Evolutionary conservation across 2,113 vertebrate genomes (phyloP), one percentile per base, ranked within the genome.

Genomic region (Myotis brandtii): DNA sequence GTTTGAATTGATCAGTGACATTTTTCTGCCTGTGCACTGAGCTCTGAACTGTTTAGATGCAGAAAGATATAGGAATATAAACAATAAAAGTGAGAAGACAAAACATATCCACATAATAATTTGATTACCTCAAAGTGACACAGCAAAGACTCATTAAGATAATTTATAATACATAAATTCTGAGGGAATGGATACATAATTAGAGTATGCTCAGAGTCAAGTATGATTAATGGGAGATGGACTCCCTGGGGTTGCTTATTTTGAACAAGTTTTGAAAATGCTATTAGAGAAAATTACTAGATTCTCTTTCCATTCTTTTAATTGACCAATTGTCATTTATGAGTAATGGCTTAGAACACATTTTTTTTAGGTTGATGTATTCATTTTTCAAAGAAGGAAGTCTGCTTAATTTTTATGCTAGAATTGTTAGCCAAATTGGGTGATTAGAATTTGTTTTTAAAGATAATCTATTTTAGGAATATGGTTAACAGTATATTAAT

Each of bases 251-350:
- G 27, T 46, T 89, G 72, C 52, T 88, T 95, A 76, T 91, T 89
- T 77, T 64, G 69, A 94, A 54, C 27, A 93, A 56, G 34, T 93
- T 86, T 92, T 76, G 30, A 94, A 85, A 95, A 75, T 93, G 46
- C 72, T 91, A 4, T 67, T 91, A 89, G 23, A 76, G 43, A 73
- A 76, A 72, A 79, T 62, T 56, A 85, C 43, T 86, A 43, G 66
- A 81, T 84, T 95, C 9, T 87, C 48, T 81, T 79, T 32, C 52
- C 25, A 43, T 13, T 91, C 20, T 81, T 59, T 70, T 20, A 92
- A 52, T 54, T 94, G 54, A 84, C 48, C 37, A 59, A 0, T 84
- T 90, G 17, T 94, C 54, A 81, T 59, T 89, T 96, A 32, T 64
- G 73, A 94, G 80, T 9, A 84, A 46, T 66, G 54, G 4, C 56